phyloP scores from a whole-genome alignment of 2,797 vertebrate species.

The Poliocrania exsul region DNA sequence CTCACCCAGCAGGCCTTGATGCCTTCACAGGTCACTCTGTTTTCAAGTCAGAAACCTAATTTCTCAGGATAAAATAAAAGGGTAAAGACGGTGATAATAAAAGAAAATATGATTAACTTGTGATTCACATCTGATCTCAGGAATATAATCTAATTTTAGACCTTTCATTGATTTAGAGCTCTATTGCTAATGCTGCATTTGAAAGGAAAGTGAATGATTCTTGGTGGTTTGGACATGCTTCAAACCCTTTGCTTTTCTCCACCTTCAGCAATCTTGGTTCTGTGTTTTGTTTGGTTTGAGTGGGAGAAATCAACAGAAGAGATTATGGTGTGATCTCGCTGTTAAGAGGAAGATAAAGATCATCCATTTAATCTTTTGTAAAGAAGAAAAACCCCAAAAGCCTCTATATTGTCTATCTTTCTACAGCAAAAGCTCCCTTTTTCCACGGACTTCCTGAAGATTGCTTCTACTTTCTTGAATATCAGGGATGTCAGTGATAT shows the following conservation, averaged over 20 bases:
- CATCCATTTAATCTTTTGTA: neutral
- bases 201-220: constrained; percentile 53
- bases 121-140: constrained; percentile 70
- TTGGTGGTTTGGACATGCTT: constrained; percentile 30
- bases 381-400: neutral
- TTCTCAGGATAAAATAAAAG: constrained; percentile 60
- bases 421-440: neutral
- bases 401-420: neutral
- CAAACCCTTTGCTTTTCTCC: constrained; percentile 1
- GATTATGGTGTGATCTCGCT: neutral
- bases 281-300: constrained; percentile 9
- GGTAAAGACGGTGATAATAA: constrained; percentile 58
- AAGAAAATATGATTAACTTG: constrained; percentile 60
- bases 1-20: neutral
- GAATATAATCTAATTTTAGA: constrained; percentile 63
- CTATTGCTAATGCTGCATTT: constrained; percentile 58
- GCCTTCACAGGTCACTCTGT: constrained; percentile 31
- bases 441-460: neutral
- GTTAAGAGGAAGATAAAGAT: constrained; percentile 12
- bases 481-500: neutral
- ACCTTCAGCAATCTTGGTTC: neutral
- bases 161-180: constrained; percentile 60
- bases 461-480: neutral
- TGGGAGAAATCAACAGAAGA: constrained; percentile 1
- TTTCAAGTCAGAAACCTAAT: constrained; percentile 41